Conservation (phyloP, 2,888 invertebrate genomes). For the Caenorhabditis doughertyi region DNA sequence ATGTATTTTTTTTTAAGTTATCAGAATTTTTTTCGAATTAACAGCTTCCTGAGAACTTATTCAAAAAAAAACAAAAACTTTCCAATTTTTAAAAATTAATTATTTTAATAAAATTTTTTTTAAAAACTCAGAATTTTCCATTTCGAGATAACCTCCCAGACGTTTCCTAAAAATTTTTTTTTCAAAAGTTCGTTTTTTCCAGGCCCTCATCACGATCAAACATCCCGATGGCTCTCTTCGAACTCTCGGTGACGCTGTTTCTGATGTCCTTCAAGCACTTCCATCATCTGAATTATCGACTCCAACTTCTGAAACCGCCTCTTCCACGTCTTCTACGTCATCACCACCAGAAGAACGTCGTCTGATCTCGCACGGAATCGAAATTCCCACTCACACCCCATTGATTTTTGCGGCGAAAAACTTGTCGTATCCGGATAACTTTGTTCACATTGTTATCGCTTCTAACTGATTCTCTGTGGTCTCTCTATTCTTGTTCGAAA, state of each 20-base stretch:
- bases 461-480: background rate
- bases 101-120: too few relatives aligned
- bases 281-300: constrained; percentile 15
- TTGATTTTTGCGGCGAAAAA: constrained; percentile 98
- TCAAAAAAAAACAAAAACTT: too few relatives aligned
- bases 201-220: constrained; percentile 39
- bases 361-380: constrained; percentile 91
- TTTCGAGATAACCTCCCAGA: too few relatives aligned
- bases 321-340: background rate
- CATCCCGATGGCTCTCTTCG: constrained; percentile 25
- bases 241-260: constrained; percentile 44
- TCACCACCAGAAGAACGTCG: constrained; percentile 7
- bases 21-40: too few relatives aligned
- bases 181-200: too few relatives aligned
- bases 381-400: constrained; percentile 91
- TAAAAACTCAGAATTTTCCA: too few relatives aligned
- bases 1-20: too few relatives aligned
- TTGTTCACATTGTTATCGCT: constrained; percentile 87
- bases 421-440: constrained; percentile 98
- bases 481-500: background rate
- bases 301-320: constrained; percentile 1
- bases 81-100: too few relatives aligned
- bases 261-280: constrained; percentile 7
- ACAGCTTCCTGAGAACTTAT: too few relatives aligned
- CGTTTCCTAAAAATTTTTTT: too few relatives aligned